Base-by-base conservation (phyloP, 2,888 invertebrate species). In the Autographa pulchrina region DNA sequence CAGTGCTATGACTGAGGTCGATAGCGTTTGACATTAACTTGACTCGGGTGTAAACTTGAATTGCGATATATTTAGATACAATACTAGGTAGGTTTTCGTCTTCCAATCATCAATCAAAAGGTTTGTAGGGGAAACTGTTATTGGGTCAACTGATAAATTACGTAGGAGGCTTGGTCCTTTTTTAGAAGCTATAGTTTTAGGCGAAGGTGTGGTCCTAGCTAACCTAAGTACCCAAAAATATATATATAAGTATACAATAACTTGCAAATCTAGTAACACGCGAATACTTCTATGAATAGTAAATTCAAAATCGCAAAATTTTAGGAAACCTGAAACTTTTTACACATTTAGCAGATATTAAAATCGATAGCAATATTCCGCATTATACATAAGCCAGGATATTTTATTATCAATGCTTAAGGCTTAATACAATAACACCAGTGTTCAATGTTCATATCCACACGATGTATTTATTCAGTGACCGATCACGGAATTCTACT, bases 401-500 rank as follows among this genome's bases (percentile, higher is more conserved):
- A 35, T 35, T 35, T 3, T 16, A 16, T 43, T 43, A 43, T 43
- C 43, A 43, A 43, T 16, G 43, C 43, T 16, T 0, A 0, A 43
- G 16, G 43, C 43, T 43, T 35, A 35, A 11, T 5, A n/a, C n/a
- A 48, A 48, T 48, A 35, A 62, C 59, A 38, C 18, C 54, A 41
- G 14, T 41, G 54, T 75, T 52, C 25, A 13, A 16, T 25, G 20
- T 54, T 38, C 38, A 38, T 38, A 38, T 38, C 38, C 48, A 14
- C 31, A 48, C 35, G 11, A 32, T 38, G 32, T 62, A 11, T 35
- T n/a, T 48, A 38, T 56, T 66, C 35, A 62, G 25, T 31, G 54
- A 68, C 52, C 52, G 60, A 61, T 38, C 65, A 75, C 63, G 75
- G n/a, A 64, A 78, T 38, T 14, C 14, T 13, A 6, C 6, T 18